A percentile compares a stretch with the other conserved stretches of the same genome.
Evolutionary conservation across 2,113 vertebrate species (phyloP).

Genomic region (Seriola rivoliana): DNA sequence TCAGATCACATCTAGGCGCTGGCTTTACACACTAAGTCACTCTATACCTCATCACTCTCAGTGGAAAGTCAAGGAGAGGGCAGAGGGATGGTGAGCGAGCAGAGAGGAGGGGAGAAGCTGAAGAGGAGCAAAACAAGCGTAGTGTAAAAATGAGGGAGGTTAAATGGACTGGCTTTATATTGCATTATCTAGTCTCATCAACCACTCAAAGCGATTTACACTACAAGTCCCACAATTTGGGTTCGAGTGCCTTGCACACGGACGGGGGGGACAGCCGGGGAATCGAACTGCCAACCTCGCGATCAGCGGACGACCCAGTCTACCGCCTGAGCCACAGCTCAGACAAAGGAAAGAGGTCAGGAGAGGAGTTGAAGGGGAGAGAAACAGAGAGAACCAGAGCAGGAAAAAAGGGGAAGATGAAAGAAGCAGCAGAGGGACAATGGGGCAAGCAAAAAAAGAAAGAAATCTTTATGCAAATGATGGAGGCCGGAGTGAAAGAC

Average conservation of each 20-base stretch:
- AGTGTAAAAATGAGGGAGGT: slow-evolving; percentile 35
- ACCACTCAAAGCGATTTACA: too few relatives aligned
- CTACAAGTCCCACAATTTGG: too few relatives aligned
- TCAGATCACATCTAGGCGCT: slow-evolving; percentile 63
- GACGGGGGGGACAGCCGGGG: too few relatives aligned
- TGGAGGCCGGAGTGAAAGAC: slow-evolving; percentile 37
- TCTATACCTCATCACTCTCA: slow-evolving; percentile 72
- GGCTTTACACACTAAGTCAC: slow-evolving; percentile 72
- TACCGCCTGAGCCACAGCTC: too few relatives aligned
- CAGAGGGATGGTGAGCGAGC: slow-evolving; percentile 43
- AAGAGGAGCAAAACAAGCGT: slow-evolving; percentile 15
- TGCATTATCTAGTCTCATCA: too few relatives aligned
- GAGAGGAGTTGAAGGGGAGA: slow-evolving; percentile 1
- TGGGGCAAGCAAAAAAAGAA: slow-evolving; percentile 53
- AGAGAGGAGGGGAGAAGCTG: background rate
- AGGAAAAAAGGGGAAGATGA: slow-evolving; percentile 2
- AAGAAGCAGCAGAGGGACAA: slow-evolving; percentile 14
- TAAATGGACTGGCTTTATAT: background rate
- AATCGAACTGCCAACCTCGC: too few relatives aligned
- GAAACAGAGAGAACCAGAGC: background rate
- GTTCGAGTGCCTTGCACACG: too few relatives aligned
- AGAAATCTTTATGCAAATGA: slow-evolving; percentile 63
- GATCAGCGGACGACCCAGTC: too few relatives aligned
- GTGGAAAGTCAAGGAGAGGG: slow-evolving; percentile 67
- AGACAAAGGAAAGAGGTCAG: slow-evolving; percentile 39